Evolutionary conservation across 2,888 invertebrate species (phyloP), one percentile per base, ranked within the genome.

Genomic region (Drosophila ezoana): DNA sequence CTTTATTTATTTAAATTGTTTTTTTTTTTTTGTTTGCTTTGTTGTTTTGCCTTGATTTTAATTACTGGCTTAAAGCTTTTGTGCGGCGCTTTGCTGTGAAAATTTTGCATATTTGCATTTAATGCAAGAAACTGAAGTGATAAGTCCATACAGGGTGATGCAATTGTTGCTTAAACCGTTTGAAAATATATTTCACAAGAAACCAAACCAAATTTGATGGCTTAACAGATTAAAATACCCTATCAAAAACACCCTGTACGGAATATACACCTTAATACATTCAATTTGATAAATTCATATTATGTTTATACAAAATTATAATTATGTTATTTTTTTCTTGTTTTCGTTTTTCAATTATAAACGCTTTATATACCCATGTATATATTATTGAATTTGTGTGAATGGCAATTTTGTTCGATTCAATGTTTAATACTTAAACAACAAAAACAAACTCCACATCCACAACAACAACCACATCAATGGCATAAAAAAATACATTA

Each of bases 401-500:
- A 60, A 72, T 63, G 23, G 64, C 33, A 66, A 54, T 53, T 71
- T 51, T 74, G 62, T 72, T 83, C 71, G 76, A 79, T 52, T 16
- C 76, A 76, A 74, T 79, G 68, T 78, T 80, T 53, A 73, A 70
- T 71, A 41, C 61, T 56, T 68, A 49, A 60, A 65, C 58, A 63
- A 72, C 54, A 53, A 62, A 54, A 65, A 66, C 59, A 51, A 66
- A 66, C 71, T 63, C 65, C 53, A 38, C 38, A 43, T 59, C 37
- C 33, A 63, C 41, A 61, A 41, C 47, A 53, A 54, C 51, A 60
- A 61, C 43, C 18, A 59, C 68, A 63, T 53, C 48, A 64, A 58
- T 60, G 64, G 63, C 58, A 70, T 68, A 66, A 35, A 70, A 74
- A 68, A 67, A 69, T 60, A 72, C 73, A 79, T 83, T 72, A 77